These are phyloP conservation scores for Odocoileus virginianus DNA, from an alignment of 2,113 vertebrate species.

Conservation along the genomic window DNA sequence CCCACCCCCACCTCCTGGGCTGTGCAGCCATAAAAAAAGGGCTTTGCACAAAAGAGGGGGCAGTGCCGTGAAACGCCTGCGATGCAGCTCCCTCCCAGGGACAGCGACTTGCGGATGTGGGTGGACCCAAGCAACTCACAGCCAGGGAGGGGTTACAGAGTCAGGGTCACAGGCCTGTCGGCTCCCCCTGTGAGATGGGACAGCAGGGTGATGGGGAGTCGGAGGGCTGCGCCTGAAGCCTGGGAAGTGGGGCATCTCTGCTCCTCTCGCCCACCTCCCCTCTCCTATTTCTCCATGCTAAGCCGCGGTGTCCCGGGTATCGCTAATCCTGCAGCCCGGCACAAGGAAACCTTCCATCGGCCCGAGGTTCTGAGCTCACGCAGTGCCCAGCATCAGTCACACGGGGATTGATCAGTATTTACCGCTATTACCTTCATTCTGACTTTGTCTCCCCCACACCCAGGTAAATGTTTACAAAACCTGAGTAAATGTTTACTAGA, in stretches of 20 bases:
- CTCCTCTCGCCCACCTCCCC: not conserved
- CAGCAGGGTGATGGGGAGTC: too few species aligned
- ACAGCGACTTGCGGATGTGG: not conserved
- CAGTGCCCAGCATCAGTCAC: rapidly evolving
- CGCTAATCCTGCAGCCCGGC: rapidly evolving
- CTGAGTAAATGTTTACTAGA: not conserved
- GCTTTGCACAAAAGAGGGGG: not conserved
- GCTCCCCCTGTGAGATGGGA: not conserved
- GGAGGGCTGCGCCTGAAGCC: not conserved
- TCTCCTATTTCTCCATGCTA: rapidly evolving
- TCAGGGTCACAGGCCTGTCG: rapidly evolving
- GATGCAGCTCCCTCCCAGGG: too few species aligned
- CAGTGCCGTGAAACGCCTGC: rapidly evolving
- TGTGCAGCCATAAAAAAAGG: rapidly evolving
- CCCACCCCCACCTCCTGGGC: too few species aligned
- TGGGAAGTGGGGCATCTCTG: not conserved
- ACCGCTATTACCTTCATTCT: rapidly evolving
- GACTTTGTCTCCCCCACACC: rapidly evolving
- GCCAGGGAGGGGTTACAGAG: not conserved
- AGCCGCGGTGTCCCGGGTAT: rapidly evolving
- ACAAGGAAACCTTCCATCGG: rapidly evolving
- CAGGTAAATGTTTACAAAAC: not conserved
- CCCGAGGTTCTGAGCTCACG: not conserved
- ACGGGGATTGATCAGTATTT: rapidly evolving
- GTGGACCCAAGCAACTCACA: not conserved